Conservation (phyloP, 2,888 invertebrate species). For the Leptura quadrifasciata region DNA sequence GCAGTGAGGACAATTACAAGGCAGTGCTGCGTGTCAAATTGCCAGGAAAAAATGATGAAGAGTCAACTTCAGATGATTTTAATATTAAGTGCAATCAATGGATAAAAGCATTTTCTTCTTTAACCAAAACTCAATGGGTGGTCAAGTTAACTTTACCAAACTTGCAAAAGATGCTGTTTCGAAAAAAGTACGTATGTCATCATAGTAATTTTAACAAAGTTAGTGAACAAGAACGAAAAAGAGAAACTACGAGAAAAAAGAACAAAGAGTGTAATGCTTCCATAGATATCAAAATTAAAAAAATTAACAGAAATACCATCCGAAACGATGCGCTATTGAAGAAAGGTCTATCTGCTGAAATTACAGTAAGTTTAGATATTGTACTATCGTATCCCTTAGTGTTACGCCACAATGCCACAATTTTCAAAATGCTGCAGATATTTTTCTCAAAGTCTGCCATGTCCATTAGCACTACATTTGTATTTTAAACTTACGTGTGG, state of each 20-base stretch:
- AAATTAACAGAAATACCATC: conserved; percentile 12
- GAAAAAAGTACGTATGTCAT: conserved; percentile 11
- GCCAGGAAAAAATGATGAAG: not conserved
- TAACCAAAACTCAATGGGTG: conserved; percentile 13
- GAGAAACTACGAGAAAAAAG: conserved; percentile 11
- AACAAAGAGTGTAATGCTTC: conserved; percentile 1
- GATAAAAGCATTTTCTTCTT: not conserved
- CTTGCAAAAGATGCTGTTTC: conserved; percentile 10
- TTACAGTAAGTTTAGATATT: conserved; percentile 1
- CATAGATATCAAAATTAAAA: conserved; percentile 12
- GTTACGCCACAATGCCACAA: no score
- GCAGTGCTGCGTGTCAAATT: no score
- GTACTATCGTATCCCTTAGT: no score
- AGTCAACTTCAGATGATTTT: not conserved
- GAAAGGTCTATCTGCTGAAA: conserved; percentile 12
- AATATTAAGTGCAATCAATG: not conserved
- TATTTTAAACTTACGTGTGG: no score
- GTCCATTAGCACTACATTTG: no score
- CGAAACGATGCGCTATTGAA: conserved; percentile 12
- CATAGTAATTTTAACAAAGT: conserved; percentile 10
- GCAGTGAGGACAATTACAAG: no score
- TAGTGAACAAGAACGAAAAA: conserved; percentile 10
- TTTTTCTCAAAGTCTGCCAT: no score
- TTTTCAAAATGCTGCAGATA: no score
- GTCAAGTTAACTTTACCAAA: conserved; percentile 2